Percentiles rank a stretch among this genome's conserved stretches.
Conservation (phyloP, 2,113 vertebrate species). For the Thunnus thynnus region DNA sequence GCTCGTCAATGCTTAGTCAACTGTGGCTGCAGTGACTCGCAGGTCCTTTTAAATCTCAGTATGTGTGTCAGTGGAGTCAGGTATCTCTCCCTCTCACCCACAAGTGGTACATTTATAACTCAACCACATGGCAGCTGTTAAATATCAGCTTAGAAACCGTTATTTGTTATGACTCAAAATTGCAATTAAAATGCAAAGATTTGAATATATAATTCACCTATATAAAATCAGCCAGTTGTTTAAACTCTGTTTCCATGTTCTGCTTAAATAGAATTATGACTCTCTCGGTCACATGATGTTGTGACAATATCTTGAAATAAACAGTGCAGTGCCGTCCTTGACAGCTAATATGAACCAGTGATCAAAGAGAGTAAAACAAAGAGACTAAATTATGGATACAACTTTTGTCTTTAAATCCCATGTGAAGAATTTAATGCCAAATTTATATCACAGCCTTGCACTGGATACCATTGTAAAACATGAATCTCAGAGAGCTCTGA, state of each 20-base stretch:
- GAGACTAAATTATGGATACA: not conserved
- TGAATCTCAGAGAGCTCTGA: not conserved
- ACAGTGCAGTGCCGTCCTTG: not conserved
- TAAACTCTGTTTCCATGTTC: not conserved
- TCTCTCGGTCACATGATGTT: not conserved
- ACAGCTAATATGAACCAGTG: not conserved
- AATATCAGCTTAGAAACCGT: constrained; percentile 37
- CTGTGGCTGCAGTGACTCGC: constrained; percentile 17
- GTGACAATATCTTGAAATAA: not conserved
- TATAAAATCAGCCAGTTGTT: not conserved
- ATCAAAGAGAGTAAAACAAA: not conserved
- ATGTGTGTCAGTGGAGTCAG: constrained; percentile 72
- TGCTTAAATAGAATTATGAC: not conserved
- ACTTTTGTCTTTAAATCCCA: not conserved
- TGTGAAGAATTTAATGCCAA: not conserved
- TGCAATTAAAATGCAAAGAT: not conserved
- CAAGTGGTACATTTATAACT: constrained; percentile 73
- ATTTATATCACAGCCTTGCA: not conserved
- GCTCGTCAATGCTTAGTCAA: constrained; percentile 49
- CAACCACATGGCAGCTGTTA: constrained; percentile 62
- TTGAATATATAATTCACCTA: not conserved
- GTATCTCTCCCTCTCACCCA: constrained; percentile 57
- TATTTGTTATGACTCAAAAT: constrained; percentile 12
- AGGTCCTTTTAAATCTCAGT: constrained; percentile 33
- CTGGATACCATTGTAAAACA: not conserved